Base-by-base conservation (phyloP, 2,888 invertebrate species). In the Stenodema calcarata region DNA sequence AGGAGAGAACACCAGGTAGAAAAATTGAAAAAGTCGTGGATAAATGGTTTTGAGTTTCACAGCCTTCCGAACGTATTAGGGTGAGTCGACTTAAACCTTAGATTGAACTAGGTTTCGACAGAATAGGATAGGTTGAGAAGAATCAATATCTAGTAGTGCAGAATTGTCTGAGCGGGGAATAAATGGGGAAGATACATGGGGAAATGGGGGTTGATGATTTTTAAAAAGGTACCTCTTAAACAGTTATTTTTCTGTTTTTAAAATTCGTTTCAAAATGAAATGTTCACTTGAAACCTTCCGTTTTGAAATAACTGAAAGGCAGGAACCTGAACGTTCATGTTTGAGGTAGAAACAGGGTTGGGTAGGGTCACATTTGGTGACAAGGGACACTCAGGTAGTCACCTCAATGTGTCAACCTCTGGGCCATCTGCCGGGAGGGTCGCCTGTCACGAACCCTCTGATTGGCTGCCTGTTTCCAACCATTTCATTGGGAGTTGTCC, bases 41-140 rank as follows among this genome's bases (percentile, higher is more conserved):
- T 62, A 62, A 44, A 80, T 54, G 54, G 62, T 62, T 62, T 82
- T 28, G 70, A 62, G 30, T 82, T 82, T 82, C 82, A 82, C 82
- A 41, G 69, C 23, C 62, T 69, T 54, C 80, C 28, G 30, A 80
- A 54, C 28, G 14, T 28, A 28, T 80, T 50, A 54, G 80, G 9
- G n/a, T 54, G 54, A 80, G 30, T 44, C 12, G 23, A 70, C 75
- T 75, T 75, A 1, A 12, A 23, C 16, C 11, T 1, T 30, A 42
- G 9, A 14, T 12, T 3, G 35, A 75, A 41, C 75, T 11, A 75
- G 35, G 35, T 16, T 35, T 70, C 6, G 7, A 70, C n/a, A 23
- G 27, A 16, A 28, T 70, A 14, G 70, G 70, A 70, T 35, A 23
- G 70, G 16, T 18, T 16, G 35, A 70, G 35, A 70, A 35, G 50